Evolutionary conservation across 1,140 invertebrate genomes (phyloP), one percentile per base, ranked within the genome.

Genomic region (Marisa cornuarietis): DNA sequence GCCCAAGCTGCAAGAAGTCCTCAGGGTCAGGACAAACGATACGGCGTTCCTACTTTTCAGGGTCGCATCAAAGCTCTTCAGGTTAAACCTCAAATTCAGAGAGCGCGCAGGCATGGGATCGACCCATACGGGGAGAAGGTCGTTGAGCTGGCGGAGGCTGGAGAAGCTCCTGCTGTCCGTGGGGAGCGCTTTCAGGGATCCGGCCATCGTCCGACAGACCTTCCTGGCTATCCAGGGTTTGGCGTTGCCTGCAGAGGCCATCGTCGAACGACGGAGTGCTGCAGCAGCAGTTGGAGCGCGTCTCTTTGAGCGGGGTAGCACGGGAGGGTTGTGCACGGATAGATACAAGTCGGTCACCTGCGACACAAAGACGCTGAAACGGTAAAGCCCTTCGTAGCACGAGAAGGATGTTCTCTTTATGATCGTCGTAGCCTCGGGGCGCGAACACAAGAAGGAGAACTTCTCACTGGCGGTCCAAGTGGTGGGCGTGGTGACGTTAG

Each of bases 261-360:
- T 0, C 8, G 18, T 54, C 71, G 51, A 13, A 18, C 54, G 54
- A 58, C 2, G 54, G 4, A 18, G 54, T 11, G 11, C 54, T n/a
- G n/a, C n/a, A n/a, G n/a, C n/a, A n/a, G n/a, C n/a, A n/a, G n/a
- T n/a, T n/a, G n/a, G n/a, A 14, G 54, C 1, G 1, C 8, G 54
- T 18, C 54, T 58, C 54, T 18, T 58, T 3, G 16, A 58, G 54
- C 54, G 54, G 11, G 11, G 54, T 8, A 8, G 4, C 6, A 7
- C 26, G 49, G 22, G 1, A 22, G 18, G 42, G 49, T 54, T 22
- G 51, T 18, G 49, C 42, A 73, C 51, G 71, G 10, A 52, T 11
- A 73, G 71, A 51, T 52, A 73, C 42, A n/a, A 54, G 52, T 49
- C 52, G 71, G 71, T 73, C 18, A 73, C 42, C 18, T 73, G 49